Evolutionary conservation across 2,113 vertebrate species (phyloP).

Genomic region (Papio anubis): DNA sequence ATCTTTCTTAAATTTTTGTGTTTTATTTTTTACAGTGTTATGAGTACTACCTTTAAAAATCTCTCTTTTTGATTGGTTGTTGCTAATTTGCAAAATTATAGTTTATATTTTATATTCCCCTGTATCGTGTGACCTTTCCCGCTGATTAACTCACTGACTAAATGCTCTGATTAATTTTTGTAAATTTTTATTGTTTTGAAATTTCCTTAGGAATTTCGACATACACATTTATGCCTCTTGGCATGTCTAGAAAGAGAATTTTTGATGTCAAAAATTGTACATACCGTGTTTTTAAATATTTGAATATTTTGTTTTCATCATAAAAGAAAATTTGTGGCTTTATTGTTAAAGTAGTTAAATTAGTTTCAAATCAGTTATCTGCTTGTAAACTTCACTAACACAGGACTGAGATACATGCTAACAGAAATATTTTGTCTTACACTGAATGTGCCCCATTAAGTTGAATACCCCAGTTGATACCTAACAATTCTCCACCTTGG

Average conservation of each 20-base stretch:
- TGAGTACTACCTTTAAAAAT: not conserved
- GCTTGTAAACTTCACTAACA: not conserved
- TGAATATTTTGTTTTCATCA: not conserved
- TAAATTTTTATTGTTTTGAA: not conserved
- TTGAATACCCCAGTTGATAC: not conserved
- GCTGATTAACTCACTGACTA: not conserved
- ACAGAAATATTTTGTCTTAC: not conserved
- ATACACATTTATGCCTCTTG: not conserved
- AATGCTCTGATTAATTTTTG: not conserved
- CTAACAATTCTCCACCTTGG: not conserved
- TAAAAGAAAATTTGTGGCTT: not conserved
- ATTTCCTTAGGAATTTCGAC: not conserved
- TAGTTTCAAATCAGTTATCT: not conserved
- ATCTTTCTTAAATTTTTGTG: not conserved
- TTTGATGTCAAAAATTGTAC: not conserved
- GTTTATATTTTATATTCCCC: not conserved
- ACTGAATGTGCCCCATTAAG: not conserved
- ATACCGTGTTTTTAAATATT: not conserved
- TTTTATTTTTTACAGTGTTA: not conserved
- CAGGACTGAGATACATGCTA: not conserved
- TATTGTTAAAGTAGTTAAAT: not conserved
- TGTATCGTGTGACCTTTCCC: not conserved
- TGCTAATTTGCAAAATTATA: not conserved
- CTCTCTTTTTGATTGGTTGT: not conserved
- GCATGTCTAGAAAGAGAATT: not conserved